Evolutionary conservation across 2,888 invertebrate genomes (phyloP).

Genomic region (Diloba caeruleocephala): DNA sequence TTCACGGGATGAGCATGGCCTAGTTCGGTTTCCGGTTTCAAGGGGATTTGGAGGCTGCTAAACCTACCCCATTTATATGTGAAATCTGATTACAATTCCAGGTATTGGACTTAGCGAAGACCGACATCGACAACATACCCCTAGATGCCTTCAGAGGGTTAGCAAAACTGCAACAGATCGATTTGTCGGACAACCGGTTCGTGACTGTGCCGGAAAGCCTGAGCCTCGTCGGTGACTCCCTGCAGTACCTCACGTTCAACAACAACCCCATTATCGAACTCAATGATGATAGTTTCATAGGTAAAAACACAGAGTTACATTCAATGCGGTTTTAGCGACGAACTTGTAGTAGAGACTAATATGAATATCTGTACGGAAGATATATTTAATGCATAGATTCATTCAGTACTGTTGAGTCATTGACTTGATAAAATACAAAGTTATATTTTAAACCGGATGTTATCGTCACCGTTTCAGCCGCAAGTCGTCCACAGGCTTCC

Average conservation of each 20-base stretch:
- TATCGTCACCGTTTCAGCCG: too few relatives aligned
- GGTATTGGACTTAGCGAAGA: conserved; percentile 89
- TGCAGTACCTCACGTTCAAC: conserved; percentile 90
- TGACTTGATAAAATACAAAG: too few relatives aligned
- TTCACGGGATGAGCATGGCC: too few relatives aligned
- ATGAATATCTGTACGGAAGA: too few relatives aligned
- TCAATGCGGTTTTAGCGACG: too few relatives aligned
- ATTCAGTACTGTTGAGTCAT: too few relatives aligned
- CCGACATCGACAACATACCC: conserved; percentile 89
- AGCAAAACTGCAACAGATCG: conserved; percentile 85
- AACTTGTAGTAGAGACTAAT: too few relatives aligned
- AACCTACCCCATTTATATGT: conserved; percentile 16
- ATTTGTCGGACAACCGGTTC: conserved; percentile 90
- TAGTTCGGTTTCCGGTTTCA: too few relatives aligned
- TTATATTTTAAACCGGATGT: too few relatives aligned
- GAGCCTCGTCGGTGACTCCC: conserved; percentile 83
- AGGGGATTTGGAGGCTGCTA: too few relatives aligned
- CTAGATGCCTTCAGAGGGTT: conserved; percentile 85
- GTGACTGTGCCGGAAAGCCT: conserved; percentile 89
- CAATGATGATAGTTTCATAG: conserved; percentile 89
- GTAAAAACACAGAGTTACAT: conserved; percentile 76
- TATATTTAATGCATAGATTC: too few relatives aligned
- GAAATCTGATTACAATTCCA: conserved; percentile 59
- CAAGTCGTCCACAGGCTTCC: too few relatives aligned
- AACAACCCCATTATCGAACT: conserved; percentile 90